A percentile compares a stretch with the other conserved stretches of the same genome.
Evolutionary conservation across 2,888 invertebrate species (phyloP).

Genomic region (Clepsis dumicolana): DNA sequence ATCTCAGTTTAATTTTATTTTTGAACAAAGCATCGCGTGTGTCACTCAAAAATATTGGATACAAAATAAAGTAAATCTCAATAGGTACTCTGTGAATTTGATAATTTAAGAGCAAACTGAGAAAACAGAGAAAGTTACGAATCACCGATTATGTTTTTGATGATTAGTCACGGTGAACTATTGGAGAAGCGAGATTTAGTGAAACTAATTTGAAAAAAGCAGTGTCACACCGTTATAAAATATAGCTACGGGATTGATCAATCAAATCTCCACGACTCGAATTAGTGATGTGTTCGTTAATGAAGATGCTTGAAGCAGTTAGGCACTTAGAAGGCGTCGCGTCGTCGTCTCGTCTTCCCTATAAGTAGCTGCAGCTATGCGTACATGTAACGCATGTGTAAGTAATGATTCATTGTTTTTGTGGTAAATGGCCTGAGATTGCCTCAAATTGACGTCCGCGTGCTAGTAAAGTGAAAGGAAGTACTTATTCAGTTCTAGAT

Average conservation of each 20-base stretch:
- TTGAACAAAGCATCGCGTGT: too few species aligned
- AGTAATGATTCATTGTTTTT: slow-evolving; percentile 78
- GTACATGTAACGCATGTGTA: slow-evolving; percentile 56
- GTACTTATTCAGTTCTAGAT: slow-evolving; percentile 65
- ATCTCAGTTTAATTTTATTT: not conserved
- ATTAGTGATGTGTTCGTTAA: slow-evolving; percentile 28
- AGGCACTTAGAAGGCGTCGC: slow-evolving; percentile 11
- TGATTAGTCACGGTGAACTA: slow-evolving; percentile 36
- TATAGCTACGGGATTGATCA: slow-evolving; percentile 22
- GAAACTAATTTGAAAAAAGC: slow-evolving; percentile 35
- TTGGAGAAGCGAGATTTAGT: slow-evolving; percentile 32
- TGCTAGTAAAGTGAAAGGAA: slow-evolving; percentile 74
- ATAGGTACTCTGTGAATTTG: not conserved
- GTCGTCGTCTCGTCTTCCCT: slow-evolving; percentile 9
- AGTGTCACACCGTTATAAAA: slow-evolving; percentile 35
- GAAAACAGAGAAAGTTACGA: slow-evolving; percentile 33
- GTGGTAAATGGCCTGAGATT: slow-evolving; percentile 72
- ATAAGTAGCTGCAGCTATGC: slow-evolving; percentile 16
- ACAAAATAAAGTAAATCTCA: slow-evolving; percentile 15
- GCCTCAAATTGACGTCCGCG: slow-evolving; percentile 72
- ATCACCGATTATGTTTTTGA: slow-evolving; percentile 36
- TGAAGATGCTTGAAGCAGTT: slow-evolving; percentile 18
- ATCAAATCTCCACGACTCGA: slow-evolving; percentile 15
- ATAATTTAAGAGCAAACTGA: slow-evolving; percentile 3
- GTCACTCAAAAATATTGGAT: slow-evolving; percentile 9